These are phyloP conservation scores for Staurois parvus DNA, from an alignment of 2,797 vertebrate genomes.

Conservation along the genomic window DNA sequence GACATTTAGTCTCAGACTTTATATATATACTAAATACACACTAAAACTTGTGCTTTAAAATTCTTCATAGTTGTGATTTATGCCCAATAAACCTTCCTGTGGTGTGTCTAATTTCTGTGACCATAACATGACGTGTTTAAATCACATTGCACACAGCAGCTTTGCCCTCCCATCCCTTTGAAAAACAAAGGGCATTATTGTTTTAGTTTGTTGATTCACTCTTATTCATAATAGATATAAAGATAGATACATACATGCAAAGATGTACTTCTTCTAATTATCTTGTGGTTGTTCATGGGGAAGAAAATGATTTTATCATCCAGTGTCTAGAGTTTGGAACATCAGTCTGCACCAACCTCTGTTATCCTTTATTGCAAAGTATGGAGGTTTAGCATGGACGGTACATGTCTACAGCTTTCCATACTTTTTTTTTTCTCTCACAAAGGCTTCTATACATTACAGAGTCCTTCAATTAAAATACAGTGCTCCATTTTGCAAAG, in stretches of 20 bases:
- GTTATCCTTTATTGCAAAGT: too few species aligned
- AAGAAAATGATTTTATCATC: too few species aligned
- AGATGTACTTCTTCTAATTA: not conserved
- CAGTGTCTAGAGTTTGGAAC: too few species aligned
- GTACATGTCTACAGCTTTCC: too few species aligned
- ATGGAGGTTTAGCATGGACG: too few species aligned
- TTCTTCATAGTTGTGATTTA: not conserved
- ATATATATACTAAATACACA: not conserved
- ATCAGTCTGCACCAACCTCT: too few species aligned
- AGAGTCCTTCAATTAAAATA: too few species aligned
- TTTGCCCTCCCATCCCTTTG: not conserved
- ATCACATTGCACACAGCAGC: constrained; percentile 20
- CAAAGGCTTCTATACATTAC: too few species aligned
- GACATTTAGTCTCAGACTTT: constrained; percentile 16
- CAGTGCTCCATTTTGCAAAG: too few species aligned
- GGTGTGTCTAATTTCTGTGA: not conserved
- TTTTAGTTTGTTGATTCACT: not conserved
- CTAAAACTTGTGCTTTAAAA: constrained; percentile 13
- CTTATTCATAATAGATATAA: not conserved
- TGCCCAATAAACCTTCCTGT: constrained; percentile 18
- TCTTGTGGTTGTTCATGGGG: too few species aligned
- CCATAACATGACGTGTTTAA: not conserved
- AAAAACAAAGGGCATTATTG: not conserved
- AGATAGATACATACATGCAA: not conserved
- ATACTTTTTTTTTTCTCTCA: too few species aligned